phyloP scores from a whole-genome alignment of 1,140 invertebrate species.

The Reticulitermes speratus region DNA sequence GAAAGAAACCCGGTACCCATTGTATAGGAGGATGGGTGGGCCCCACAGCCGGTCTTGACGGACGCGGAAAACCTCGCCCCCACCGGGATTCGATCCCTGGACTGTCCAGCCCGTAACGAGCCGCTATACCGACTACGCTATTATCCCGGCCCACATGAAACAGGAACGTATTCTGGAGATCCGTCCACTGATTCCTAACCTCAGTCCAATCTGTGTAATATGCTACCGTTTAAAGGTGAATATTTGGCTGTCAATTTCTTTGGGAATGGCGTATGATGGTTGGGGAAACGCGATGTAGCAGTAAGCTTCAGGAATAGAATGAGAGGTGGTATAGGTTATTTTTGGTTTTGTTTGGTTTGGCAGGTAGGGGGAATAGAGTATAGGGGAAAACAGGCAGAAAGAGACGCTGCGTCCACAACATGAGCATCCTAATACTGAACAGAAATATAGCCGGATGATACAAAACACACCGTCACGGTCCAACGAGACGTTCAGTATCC shows the following conservation, averaged over 20 bases:
- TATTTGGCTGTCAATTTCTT: background rate
- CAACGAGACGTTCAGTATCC: too few relatives aligned
- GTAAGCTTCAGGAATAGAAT: background rate
- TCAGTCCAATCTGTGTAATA: too few relatives aligned
- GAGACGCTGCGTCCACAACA: background rate
- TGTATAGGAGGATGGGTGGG: too few relatives aligned
- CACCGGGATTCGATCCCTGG: too few relatives aligned
- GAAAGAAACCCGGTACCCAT: too few relatives aligned
- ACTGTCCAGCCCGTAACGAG: too few relatives aligned
- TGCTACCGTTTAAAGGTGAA: background rate
- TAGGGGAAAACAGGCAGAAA: background rate
- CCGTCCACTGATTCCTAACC: too few relatives aligned
- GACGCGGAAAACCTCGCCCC: too few relatives aligned
- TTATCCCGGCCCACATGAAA: too few relatives aligned
- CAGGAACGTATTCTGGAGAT: too few relatives aligned
- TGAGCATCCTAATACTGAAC: background rate
- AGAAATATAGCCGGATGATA: background rate
- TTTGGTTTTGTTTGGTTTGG: conserved; percentile 6
- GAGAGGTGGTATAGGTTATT: background rate
- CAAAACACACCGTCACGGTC: background rate
- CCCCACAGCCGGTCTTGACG: too few relatives aligned
- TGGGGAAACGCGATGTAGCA: background rate
- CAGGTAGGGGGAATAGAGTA: background rate
- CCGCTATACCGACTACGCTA: too few relatives aligned
- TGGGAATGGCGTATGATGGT: background rate